Evolutionary conservation across 2,113 vertebrate genomes (phyloP).

Genomic region (human (Homo sapiens)): DNA sequence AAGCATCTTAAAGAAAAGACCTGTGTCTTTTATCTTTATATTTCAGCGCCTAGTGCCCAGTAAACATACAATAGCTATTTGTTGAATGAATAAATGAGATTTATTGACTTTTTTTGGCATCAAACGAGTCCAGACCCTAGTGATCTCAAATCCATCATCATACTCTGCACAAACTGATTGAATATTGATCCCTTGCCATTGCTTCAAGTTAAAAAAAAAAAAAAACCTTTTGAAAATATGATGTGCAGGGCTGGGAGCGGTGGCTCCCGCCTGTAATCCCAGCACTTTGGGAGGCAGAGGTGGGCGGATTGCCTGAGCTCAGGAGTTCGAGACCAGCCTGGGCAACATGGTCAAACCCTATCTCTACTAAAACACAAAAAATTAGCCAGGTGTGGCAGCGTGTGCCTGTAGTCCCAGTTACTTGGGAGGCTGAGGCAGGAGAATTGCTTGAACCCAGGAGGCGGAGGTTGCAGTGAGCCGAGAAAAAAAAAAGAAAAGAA

Average conservation of each 20-base stretch:
- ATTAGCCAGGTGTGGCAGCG: too few species aligned
- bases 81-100: constrained; percentile 49
- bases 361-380: neutral
- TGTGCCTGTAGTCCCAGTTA: too few species aligned
- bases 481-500: neutral
- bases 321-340: too few species aligned
- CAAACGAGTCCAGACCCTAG: constrained; percentile 37
- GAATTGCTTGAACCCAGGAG: too few species aligned
- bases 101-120: constrained; percentile 42
- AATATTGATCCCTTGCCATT: constrained; percentile 28
- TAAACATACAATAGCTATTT: constrained; percentile 30
- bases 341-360: too few species aligned
- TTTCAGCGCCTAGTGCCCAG: neutral
- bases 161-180: constrained; percentile 57
- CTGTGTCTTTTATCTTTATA: neutral
- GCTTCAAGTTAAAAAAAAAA: constrained; percentile 24
- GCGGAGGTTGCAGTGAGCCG: too few species aligned
- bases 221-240: constrained; percentile 27
- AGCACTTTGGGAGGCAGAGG: too few species aligned
- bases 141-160: constrained; percentile 57
- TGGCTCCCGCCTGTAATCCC: too few species aligned
- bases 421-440: too few species aligned
- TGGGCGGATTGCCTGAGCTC: too few species aligned
- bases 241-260: neutral
- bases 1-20: neutral